phyloP scores from a whole-genome alignment of 2,797 vertebrate genomes.

The Sebastes hubbsi region DNA sequence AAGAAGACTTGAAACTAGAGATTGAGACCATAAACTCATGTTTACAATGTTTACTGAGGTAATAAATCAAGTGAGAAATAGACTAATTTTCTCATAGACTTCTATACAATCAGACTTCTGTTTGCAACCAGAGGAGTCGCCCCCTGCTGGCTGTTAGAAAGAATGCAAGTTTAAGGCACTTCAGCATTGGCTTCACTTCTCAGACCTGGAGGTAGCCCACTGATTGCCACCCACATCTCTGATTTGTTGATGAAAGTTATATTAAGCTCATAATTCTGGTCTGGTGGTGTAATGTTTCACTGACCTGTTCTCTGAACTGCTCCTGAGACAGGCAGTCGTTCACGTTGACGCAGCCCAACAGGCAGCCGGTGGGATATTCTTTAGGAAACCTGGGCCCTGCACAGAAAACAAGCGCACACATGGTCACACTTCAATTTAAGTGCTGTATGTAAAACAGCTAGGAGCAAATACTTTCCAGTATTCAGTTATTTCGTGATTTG shows the following conservation, averaged over 20 bases:
- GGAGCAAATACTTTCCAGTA: not conserved
- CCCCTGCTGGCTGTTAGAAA: too few species aligned
- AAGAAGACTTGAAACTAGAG: too few species aligned
- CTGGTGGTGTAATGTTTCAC: slow-evolving; percentile 42
- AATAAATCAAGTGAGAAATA: too few species aligned
- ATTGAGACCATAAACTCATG: too few species aligned
- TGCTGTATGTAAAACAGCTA: not conserved
- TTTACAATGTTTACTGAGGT: too few species aligned
- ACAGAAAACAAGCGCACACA: slow-evolving; percentile 8
- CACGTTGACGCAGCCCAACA: slow-evolving; percentile 92
- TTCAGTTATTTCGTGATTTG: not conserved
- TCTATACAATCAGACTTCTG: too few species aligned
- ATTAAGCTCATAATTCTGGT: not conserved
- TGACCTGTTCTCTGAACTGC: slow-evolving; percentile 92
- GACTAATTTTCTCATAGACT: too few species aligned
- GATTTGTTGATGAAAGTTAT: not conserved
- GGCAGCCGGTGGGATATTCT: slow-evolving; percentile 93
- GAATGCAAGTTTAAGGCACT: too few species aligned
- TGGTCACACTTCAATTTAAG: not conserved
- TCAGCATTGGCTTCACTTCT: too few species aligned
- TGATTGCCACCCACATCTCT: not conserved
- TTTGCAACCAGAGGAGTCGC: too few species aligned
- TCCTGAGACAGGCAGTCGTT: slow-evolving; percentile 92
- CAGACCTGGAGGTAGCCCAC: too few species aligned
- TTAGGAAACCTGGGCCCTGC: slow-evolving; percentile 86